These are phyloP conservation scores for Drosophila murphyi DNA, from an alignment of 1,140 invertebrate species.

Conservation along the genomic window DNA sequence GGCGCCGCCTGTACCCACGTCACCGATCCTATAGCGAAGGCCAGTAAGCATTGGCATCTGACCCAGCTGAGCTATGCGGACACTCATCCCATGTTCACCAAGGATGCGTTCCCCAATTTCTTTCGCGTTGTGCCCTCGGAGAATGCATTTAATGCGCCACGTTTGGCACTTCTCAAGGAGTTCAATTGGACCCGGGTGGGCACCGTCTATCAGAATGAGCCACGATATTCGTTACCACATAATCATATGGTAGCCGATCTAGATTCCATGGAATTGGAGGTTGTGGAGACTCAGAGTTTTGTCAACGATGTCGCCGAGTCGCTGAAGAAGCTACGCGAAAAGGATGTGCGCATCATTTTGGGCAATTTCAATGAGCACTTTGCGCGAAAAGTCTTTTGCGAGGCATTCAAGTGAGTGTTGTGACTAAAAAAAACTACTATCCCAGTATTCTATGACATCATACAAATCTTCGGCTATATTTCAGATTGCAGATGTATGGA, in stretches of 20 bases:
- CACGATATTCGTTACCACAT: conserved; percentile 96
- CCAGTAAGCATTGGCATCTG: conserved; percentile 97
- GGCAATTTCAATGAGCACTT: conserved; percentile 98
- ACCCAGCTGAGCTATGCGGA: conserved; percentile 99
- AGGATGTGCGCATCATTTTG: conserved; percentile 97
- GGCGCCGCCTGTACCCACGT: conserved; percentile 98
- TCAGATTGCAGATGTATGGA: conserved; percentile 93
- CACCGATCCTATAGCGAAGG: conserved; percentile 98
- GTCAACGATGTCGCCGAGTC: conserved; percentile 94
- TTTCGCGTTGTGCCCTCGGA: conserved; percentile 98
- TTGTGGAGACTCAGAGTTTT: conserved; percentile 96
- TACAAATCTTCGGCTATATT: neutral
- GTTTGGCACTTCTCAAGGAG: conserved; percentile 93
- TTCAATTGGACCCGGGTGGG: conserved; percentile 99
- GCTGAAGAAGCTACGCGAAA: conserved; percentile 93
- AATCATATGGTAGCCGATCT: conserved; percentile 95
- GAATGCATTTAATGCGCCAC: conserved; percentile 97
- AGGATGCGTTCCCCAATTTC: conserved; percentile 97
- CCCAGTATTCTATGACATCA: neutral
- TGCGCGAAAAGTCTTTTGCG: conserved; percentile 97
- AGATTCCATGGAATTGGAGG: conserved; percentile 91
- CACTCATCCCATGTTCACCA: conserved; percentile 99
- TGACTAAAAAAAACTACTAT: neutral
- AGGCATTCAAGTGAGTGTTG: conserved; percentile 89
- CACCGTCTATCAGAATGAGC: conserved; percentile 98